Evolutionary conservation across 2,888 invertebrate genomes (phyloP).

Genomic region (Spialia ferax): DNA sequence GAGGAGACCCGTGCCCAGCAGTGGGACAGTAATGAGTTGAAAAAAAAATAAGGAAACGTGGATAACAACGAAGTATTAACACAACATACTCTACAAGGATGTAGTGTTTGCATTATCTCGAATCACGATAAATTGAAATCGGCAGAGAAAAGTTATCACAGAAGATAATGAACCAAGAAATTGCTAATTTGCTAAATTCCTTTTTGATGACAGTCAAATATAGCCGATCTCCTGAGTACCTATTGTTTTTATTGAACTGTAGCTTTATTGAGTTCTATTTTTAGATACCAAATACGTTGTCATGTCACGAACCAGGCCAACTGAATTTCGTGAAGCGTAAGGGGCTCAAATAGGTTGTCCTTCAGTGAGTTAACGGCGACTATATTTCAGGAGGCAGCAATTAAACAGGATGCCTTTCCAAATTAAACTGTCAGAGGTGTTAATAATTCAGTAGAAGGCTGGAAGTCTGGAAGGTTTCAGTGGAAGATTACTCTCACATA

Average conservation of each 20-base stretch:
- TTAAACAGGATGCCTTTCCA: constrained; percentile 69
- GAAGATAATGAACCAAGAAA: no score
- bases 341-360: constrained; percentile 54
- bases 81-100: no score
- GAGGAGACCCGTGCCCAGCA: no score
- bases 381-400: constrained; percentile 61
- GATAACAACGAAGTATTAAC: no score
- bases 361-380: constrained; percentile 63
- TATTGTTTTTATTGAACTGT: not conserved
- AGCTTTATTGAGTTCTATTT: constrained; percentile 11
- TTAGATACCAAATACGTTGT: not conserved
- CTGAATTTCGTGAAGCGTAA: constrained; percentile 31
- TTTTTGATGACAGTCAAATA: not conserved
- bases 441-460: constrained; percentile 27
- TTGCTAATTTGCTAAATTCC: not conserved
- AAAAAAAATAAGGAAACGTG: no score
- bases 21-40: no score
- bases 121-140: no score
- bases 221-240: not conserved
- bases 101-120: no score
- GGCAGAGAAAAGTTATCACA: no score
- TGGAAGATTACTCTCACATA: no score
- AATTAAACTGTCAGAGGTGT: constrained; percentile 69
- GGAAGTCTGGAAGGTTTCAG: no score
- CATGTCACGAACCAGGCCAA: constrained; percentile 21